These are phyloP conservation scores for Neoniphon sammara DNA, from an alignment of 2,797 vertebrate species.

Conservation along the genomic window DNA sequence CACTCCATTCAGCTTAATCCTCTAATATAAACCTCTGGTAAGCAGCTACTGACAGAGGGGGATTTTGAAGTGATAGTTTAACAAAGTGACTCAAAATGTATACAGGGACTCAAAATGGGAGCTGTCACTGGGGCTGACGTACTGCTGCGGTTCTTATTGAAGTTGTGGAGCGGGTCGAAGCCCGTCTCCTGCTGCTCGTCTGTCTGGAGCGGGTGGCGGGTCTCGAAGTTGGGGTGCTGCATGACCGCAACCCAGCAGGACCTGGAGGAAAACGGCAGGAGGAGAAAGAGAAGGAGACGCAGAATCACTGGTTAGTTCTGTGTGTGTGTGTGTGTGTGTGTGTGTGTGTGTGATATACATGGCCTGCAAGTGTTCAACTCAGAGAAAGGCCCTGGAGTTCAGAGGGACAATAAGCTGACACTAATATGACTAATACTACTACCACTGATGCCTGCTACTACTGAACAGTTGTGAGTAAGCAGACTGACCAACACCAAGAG, in stretches of 20 bases:
- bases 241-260: constrained; percentile 79
- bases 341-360: too few species aligned
- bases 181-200: constrained; percentile 97
- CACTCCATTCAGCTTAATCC: not conserved
- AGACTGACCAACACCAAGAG: constrained; percentile 24
- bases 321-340: not conserved
- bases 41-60: too few species aligned
- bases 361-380: not conserved
- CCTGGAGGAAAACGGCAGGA: constrained; percentile 30
- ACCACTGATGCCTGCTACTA: not conserved
- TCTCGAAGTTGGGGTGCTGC: constrained; percentile 93
- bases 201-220: constrained; percentile 92
- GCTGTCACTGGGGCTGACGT: constrained; percentile 56
- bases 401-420: not conserved
- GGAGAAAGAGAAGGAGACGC: not conserved
- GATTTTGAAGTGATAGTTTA: not conserved
- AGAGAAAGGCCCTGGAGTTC: too few species aligned
- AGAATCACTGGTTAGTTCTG: not conserved
- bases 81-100: not conserved
- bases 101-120: not conserved
- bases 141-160: constrained; percentile 88
- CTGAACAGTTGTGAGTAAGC: constrained; percentile 1
- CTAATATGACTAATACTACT: not conserved
- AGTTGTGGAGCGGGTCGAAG: constrained; percentile 90
- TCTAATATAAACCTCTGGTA: too few species aligned